A percentile compares a stretch with the other conserved stretches of the same genome.
These are phyloP conservation scores for Drosophila pegasa DNA, from an alignment of 2,888 invertebrate species.

Conservation along the genomic window DNA sequence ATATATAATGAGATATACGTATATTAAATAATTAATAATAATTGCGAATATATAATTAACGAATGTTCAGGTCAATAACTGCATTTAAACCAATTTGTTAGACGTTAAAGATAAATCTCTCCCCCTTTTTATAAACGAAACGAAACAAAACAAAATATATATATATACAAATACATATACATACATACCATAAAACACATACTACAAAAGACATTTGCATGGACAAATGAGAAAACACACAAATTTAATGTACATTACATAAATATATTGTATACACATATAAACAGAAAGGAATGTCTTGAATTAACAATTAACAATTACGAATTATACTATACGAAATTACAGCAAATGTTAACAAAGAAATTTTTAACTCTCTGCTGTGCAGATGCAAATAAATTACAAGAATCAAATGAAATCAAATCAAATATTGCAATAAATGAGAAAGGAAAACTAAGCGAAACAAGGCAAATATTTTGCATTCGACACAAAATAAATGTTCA, in stretches of 20 bases:
- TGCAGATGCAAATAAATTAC: conserved; percentile 82
- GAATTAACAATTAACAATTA: background rate
- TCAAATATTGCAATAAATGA: conserved; percentile 2
- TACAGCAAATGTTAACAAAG: conserved; percentile 39
- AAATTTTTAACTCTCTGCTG: conserved; percentile 79
- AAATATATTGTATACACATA: conserved; percentile 3
- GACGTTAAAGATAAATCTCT: conserved; percentile 63
- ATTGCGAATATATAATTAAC: conserved; percentile 53
- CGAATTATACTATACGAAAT: conserved; percentile 11
- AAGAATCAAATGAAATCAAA: conserved; percentile 55
- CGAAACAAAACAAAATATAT: conserved; percentile 34
- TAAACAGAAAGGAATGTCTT: background rate
- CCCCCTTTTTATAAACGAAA: conserved; percentile 52
- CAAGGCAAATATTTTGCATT: conserved; percentile 56
- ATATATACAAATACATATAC: conserved; percentile 30
- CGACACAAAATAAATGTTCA: conserved; percentile 2
- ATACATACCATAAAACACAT: conserved; percentile 37
- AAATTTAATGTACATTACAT: conserved; percentile 60
- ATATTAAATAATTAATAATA: conserved; percentile 41
- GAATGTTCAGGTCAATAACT: conserved; percentile 82
- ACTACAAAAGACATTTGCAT: conserved; percentile 62
- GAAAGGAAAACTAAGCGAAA: conserved; percentile 13
- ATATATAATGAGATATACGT: conserved; percentile 44
- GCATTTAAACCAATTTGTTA: conserved; percentile 74
- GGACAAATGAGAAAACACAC: conserved; percentile 43